A percentile compares a stretch with the other conserved stretches of the same genome.
These are phyloP conservation scores for Papilio protenor DNA, from an alignment of 2,888 invertebrate species.

Conservation along the genomic window DNA sequence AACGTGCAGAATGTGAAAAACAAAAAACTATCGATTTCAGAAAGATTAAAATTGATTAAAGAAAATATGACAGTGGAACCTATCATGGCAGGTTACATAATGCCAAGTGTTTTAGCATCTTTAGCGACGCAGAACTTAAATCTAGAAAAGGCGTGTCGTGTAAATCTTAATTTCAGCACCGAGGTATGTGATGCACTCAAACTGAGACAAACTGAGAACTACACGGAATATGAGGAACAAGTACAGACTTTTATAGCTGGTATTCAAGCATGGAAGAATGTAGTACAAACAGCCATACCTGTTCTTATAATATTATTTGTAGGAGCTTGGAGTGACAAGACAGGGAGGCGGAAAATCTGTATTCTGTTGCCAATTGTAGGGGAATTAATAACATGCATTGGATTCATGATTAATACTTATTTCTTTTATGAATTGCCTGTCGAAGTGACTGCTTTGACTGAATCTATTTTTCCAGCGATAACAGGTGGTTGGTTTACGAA, in stretches of 20 bases:
- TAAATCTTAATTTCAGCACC: constrained; percentile 88
- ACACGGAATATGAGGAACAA: constrained; percentile 82
- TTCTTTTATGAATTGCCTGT: constrained; percentile 91
- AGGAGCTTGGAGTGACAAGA: constrained; percentile 91
- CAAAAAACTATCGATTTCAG: constrained; percentile 58
- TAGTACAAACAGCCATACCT: constrained; percentile 92
- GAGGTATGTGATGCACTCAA: constrained; percentile 91
- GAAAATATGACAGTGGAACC: constrained; percentile 89
- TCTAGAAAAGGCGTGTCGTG: constrained; percentile 93
- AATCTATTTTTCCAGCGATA: constrained; percentile 91
- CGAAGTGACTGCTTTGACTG: constrained; percentile 90
- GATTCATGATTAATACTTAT: constrained; percentile 91
- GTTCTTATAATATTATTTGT: constrained; percentile 91
- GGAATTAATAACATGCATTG: constrained; percentile 90
- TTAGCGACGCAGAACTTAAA: constrained; percentile 92
- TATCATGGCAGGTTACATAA: constrained; percentile 84
- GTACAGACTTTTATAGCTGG: constrained; percentile 90
- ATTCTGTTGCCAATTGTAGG: constrained; percentile 92
- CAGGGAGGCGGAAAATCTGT: constrained; percentile 89
- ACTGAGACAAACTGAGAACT: constrained; percentile 87
- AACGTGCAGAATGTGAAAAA: constrained; percentile 36
- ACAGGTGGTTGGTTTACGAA: constrained; percentile 95
- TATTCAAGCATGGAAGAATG: constrained; percentile 93
- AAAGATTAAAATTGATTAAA: constrained; percentile 71
- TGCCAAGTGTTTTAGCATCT: constrained; percentile 86